A percentile compares a stretch with the other conserved stretches of the same genome.
Conservation (phyloP, 2,888 invertebrate species). For the Metacarcinus magister region DNA sequence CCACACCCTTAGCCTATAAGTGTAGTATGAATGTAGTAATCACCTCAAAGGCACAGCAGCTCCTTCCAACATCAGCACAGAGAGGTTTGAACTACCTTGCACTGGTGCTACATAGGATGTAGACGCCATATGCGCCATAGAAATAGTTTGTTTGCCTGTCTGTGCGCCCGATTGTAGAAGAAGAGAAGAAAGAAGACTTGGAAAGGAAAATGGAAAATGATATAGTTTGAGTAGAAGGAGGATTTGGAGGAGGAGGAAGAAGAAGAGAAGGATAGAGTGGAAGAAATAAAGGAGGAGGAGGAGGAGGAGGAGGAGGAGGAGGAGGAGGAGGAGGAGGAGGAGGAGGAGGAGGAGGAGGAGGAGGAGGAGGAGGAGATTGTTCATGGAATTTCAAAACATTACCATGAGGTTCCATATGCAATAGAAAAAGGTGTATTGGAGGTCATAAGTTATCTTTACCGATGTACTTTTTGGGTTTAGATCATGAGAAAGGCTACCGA, state of each 20-base stretch:
- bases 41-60: not conserved
- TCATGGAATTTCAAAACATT: not conserved
- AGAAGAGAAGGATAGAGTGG: not conserved
- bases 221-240: not conserved
- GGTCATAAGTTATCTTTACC: not conserved
- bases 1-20: no score
- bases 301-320: not conserved
- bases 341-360: not conserved
- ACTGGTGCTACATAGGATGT: not conserved
- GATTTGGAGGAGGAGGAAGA: not conserved
- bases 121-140: not conserved
- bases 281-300: not conserved
- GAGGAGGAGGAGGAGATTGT: not conserved
- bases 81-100: not conserved
- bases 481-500: not conserved
- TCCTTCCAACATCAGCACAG: not conserved
- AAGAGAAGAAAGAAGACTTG: not conserved
- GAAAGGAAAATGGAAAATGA: no score
- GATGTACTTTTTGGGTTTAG: not conserved
- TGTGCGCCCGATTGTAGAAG: not conserved
- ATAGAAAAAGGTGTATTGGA: not conserved
- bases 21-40: no score
- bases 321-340: not conserved
- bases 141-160: not conserved
- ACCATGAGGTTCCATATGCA: not conserved